phyloP scores from a whole-genome alignment of 2,888 invertebrate species.

The Melangyna quadrimaculata region DNA sequence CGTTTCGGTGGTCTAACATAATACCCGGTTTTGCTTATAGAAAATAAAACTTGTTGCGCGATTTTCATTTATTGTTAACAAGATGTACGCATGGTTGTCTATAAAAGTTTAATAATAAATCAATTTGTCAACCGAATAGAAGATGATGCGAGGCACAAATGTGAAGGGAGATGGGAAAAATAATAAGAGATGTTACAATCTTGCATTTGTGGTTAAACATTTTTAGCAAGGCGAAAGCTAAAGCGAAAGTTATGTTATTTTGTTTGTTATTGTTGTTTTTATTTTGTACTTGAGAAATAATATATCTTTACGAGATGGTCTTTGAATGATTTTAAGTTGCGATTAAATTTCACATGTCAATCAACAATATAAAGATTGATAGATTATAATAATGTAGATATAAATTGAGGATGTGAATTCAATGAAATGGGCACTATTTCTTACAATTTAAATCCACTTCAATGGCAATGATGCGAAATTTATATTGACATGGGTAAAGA shows the following conservation, averaged over 20 bases:
- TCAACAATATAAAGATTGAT: neutral
- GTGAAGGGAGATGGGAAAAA: too few species aligned
- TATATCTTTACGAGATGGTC: neutral
- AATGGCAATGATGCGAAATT: constrained; percentile 1
- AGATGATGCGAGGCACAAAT: neutral
- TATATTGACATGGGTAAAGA: neutral
- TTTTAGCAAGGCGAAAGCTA: constrained; percentile 19
- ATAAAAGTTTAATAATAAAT: constrained; percentile 29
- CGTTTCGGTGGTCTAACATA: constrained; percentile 12
- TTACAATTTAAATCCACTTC: constrained; percentile 3
- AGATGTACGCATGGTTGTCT: constrained; percentile 38
- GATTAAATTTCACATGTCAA: constrained; percentile 26
- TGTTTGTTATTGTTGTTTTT: neutral
- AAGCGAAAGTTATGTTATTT: constrained; percentile 6
- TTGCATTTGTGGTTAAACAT: neutral
- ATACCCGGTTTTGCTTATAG: neutral
- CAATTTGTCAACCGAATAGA: constrained; percentile 45
- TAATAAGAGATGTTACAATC: constrained; percentile 1
- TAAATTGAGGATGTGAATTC: neutral
- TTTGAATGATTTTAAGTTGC: neutral
- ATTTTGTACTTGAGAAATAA: neutral
- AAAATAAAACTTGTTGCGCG: constrained; percentile 11
- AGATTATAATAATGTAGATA: neutral
- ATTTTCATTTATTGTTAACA: constrained; percentile 29
- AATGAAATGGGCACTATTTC: neutral